phyloP scores from a whole-genome alignment of 2,797 vertebrate species.

The Tragelaphus eurycerus region DNA sequence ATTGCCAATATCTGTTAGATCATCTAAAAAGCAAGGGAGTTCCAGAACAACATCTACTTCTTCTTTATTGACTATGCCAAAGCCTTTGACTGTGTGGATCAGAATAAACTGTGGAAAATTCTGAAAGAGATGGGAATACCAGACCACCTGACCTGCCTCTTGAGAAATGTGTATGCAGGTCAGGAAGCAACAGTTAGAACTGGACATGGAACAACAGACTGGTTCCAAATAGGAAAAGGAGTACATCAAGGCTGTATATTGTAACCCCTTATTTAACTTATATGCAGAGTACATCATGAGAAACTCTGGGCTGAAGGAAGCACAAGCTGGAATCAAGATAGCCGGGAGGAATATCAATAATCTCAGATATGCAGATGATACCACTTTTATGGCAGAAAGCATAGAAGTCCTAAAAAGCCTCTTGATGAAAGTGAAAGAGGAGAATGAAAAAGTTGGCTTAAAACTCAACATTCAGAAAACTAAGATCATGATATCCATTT shows the following conservation, averaged over 20 bases:
- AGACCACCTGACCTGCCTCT: neutral
- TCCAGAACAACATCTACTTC: neutral
- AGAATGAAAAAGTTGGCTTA: neutral
- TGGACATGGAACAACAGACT: neutral
- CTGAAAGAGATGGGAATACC: fast-evolving
- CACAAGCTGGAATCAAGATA: neutral
- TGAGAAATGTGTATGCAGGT: neutral
- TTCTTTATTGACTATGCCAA: neutral
- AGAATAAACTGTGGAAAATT: neutral
- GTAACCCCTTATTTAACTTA: neutral
- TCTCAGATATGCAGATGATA: neutral
- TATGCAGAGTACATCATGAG: neutral
- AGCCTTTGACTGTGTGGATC: neutral
- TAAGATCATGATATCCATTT: neutral
- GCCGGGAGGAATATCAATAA: neutral
- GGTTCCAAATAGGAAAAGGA: neutral
- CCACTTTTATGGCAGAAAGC: neutral
- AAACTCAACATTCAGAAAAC: neutral
- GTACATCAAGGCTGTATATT: neutral
- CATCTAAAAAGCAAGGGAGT: neutral
- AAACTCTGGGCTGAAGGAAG: neutral
- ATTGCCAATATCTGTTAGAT: neutral
- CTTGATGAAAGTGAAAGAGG: neutral
- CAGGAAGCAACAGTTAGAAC: neutral
- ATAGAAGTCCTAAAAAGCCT: neutral